Evolutionary conservation across 2,113 vertebrate species (phyloP).

Genomic region (Bos indicus): DNA sequence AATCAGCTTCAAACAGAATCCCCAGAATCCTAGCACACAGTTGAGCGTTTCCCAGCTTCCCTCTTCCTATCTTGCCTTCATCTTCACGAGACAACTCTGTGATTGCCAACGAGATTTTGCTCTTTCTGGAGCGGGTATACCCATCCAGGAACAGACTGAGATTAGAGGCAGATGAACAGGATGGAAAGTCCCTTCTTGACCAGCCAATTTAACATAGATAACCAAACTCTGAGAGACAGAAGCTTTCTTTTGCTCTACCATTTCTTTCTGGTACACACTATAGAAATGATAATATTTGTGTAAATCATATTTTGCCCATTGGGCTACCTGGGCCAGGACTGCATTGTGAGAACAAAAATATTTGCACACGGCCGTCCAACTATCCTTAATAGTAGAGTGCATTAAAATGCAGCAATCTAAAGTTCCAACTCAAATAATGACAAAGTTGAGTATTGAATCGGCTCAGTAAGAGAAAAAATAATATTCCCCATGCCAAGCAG

Average conservation of each 20-base stretch:
- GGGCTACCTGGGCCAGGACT: constrained; percentile 67
- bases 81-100: background rate
- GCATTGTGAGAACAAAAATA: constrained; percentile 75
- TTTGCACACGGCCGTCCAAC: constrained; percentile 62
- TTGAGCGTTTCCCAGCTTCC: background rate
- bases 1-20: background rate
- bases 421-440: constrained; percentile 73
- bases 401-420: constrained; percentile 63
- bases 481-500: constrained; percentile 37
- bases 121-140: background rate
- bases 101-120: background rate
- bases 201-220: constrained; percentile 31
- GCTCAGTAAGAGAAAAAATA: constrained; percentile 53
- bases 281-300: constrained; percentile 75
- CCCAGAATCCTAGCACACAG: background rate
- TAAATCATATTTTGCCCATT: constrained; percentile 64
- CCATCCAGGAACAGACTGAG: background rate
- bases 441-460: constrained; percentile 42
- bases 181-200: background rate
- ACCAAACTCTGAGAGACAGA: background rate
- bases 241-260: background rate
- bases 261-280: constrained; percentile 50
- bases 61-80: background rate
- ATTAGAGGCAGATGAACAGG: background rate
- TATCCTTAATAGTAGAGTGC: constrained; percentile 44